Conservation (phyloP, 2,888 invertebrate species). For the Pyralis farinalis region DNA sequence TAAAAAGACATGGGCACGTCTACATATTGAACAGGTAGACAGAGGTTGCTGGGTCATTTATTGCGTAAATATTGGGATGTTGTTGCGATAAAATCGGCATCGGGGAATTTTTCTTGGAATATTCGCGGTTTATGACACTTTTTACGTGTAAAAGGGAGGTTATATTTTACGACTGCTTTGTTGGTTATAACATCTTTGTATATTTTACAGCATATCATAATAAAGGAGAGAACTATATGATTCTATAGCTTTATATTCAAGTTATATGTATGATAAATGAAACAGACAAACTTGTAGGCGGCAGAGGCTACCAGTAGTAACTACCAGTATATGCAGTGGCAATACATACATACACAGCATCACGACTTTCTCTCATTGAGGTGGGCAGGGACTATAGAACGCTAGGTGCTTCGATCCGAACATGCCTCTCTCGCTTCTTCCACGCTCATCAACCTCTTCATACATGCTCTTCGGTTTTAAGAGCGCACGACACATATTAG, state of each 20-base stretch:
- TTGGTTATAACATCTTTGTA: neutral
- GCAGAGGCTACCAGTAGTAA: too few species aligned
- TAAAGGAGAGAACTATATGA: neutral
- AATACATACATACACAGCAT: too few species aligned
- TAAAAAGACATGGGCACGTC: neutral
- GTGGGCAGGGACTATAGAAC: too few species aligned
- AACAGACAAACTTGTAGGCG: too few species aligned
- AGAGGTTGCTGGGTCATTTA: neutral
- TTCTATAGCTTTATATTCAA: neutral
- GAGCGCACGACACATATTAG: too few species aligned
- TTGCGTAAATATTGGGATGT: neutral
- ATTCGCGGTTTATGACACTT: neutral
- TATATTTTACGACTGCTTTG: neutral
- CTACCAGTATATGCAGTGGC: too few species aligned
- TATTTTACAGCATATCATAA: neutral
- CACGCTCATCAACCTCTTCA: too few species aligned
- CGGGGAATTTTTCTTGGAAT: neutral
- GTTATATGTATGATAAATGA: neutral
- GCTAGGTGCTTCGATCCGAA: too few species aligned
- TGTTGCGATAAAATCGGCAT: neutral
- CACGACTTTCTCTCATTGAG: too few species aligned
- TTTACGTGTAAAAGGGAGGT: neutral
- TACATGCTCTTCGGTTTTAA: too few species aligned
- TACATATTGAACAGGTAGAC: neutral
- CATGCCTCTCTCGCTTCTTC: too few species aligned